These are phyloP conservation scores for Rapana venosa DNA, from an alignment of 2,888 invertebrate genomes.

Conservation along the genomic window DNA sequence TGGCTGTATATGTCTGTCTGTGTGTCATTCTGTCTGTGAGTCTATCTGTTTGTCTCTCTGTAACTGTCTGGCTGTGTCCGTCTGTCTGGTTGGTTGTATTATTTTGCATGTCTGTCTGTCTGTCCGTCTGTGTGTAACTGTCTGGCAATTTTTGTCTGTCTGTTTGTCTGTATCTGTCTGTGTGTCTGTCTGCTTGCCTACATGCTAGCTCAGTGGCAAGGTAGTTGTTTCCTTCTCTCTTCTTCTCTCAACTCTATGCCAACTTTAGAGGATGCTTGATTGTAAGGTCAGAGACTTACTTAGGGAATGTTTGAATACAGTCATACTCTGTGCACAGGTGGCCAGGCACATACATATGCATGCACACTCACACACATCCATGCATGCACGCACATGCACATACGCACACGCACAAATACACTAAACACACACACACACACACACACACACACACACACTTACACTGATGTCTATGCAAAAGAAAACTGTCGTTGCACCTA, in stretches of 20 bases:
- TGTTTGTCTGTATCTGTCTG: not conserved
- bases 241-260: not conserved
- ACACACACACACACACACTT: no score
- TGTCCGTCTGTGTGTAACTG: not conserved
- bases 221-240: not conserved
- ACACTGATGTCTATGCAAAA: no score
- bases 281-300: no score
- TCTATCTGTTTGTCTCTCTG: not conserved
- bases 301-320: no score
- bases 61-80: not conserved
- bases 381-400: no score
- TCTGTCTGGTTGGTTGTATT: not conserved
- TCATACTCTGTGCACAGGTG: no score
- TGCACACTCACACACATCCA: not conserved
- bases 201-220: not conserved
- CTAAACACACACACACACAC: no score
- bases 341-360: not conserved
- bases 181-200: not conserved
- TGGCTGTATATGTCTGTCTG: not conserved
- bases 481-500: no score
- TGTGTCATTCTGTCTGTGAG: not conserved
- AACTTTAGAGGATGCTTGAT: not conserved
- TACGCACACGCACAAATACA: no score
- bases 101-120: not conserved
- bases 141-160: not conserved